Base-by-base conservation (phyloP, 2,113 vertebrate species). In the Carassius gibelio region DNA sequence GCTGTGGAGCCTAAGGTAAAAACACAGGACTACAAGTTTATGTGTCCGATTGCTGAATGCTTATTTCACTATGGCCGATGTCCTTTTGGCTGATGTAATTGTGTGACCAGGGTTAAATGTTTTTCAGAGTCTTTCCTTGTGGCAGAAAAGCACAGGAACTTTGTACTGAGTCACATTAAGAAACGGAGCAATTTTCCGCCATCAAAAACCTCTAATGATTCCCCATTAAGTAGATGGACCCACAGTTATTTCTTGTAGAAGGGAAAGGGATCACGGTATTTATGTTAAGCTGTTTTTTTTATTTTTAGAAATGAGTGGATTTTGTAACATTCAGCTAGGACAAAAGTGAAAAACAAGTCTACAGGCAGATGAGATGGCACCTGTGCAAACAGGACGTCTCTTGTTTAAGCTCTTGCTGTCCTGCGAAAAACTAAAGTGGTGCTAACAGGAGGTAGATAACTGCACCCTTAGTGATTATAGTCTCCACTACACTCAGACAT, bases 331-430 rank as follows among this genome's bases (percentile, higher is more conserved):
- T 82, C 81, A 87, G 89, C 8, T 90, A 75, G 82, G 88, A 93
- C 90, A 93, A 94, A 83, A 93, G 89, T 84, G 82, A 90, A 92
- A 93, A 92, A 45, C 85, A 87, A 90, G 84, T 83, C 90, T 88
- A 89, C 77, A 86, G 48, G 90, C 89, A 88, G 85, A 77, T 90
- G 89, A 88, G 85, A 77, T 90, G 89, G 90, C 93, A 94, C 94
- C 93, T 94, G 93, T 93, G 89, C 91, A 94, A 94, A 94, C 92
- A 94, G 75, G 84, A 85, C 76, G 72, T 79, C 68, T 81, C 88
- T 89, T 92, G 88, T 89, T 89, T 85, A 84, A 62, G 81, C 84
- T 90, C 86, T 71, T 8, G 1, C 85, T 87, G 64, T 82, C 61
- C 55, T 26, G 52, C 21, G 42, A 72, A 87, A 72, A 84, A 55